Base-by-base conservation (phyloP, 2,888 invertebrate species). In the Agelastica alni region DNA sequence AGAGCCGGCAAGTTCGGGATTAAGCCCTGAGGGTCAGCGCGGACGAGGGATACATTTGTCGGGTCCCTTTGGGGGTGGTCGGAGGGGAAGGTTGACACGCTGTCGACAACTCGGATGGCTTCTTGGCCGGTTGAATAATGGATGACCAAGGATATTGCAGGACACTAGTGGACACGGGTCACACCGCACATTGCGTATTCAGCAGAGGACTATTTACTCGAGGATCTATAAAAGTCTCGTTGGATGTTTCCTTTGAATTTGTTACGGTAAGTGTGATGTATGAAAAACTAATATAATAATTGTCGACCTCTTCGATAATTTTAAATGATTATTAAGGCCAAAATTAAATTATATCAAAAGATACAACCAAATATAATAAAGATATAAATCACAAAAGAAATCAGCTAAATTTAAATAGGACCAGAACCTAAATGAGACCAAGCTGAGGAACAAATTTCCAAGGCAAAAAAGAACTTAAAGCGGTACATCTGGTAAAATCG, bases 41-140 rank as follows among this genome's bases (percentile, higher is more conserved):
- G 69, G 71, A 72, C 69, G 71, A 69, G 72, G 72, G 72, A 67
- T 73, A 73, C 74, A 74, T 75, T 74, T 73, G 74, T 73, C 64
- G 65, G 59, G 61, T 64, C 64, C 65, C 47, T 62, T 56, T 66
- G 59, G 67, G 68, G 67, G 60, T 64, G 67, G n/a, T n/a, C n/a
- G 46, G 62, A 45, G 54, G 59, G 59, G 61, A 16, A 45, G 51
- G 62, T 65, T 68, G 70, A 69, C 68, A 71, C 68, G 68, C 65
- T 72, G 73, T 73, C 72, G 71, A 62, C 70, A 70, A 66, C 64
- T 63, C 61, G 63, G 72, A 71, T 70, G 71, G 69, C 73, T 75
- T 74, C 74, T 75, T 74, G 72, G 73, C 72, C 70, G 70, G 46
- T 69, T 75, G 74, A 75, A 75, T 75, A 75, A 75, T 75, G 75